Base-by-base conservation (phyloP, 2,113 vertebrate species). In the Platysternon megacephalum region DNA sequence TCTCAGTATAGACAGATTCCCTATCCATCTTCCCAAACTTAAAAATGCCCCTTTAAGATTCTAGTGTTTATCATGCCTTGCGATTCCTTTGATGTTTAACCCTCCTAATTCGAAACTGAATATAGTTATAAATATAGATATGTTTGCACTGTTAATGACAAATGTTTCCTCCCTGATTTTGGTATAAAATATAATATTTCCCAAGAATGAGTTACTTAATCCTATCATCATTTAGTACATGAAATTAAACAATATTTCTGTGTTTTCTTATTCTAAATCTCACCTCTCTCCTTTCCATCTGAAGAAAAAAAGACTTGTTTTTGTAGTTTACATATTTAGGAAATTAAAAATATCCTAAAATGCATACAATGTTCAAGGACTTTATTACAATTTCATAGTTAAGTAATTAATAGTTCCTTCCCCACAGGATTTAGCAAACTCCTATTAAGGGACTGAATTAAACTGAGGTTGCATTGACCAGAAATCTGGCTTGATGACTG, bases 401-500 rank as follows among this genome's bases (percentile, higher is more conserved):
- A 2, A n/a, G 49, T 79, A 92, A 89, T 76, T 82, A 89, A n/a
- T 92, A 94, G 29, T 86, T 89, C 91, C 51, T 85, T 86, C 39
- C 72, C 52, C 88, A 89, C 46, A 88, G 58, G 78, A 92, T 89
- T 96, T 92, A 91, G 26, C 58, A 87, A 46, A 16, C 19, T 89
- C 35, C 74, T 88, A 14, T n/a, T 49, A 61, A 91, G 74, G 46
- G 65, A 72, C 79, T 88, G 89, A 93, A 89, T 95, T 81, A 88
- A 96, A 86, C 5, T 29, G 46, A 83, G 78, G 42, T 96, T 85
- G 49, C 32, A 5, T 88, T 79, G 83, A 58, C 85, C 84, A 84
- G 84, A 68, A 90, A 90, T 55, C 74, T 90, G 82, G 55, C 46
- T 52, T 87, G 80, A 79, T 84, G 88, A 68, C 32, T 79, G 13